phyloP scores from a whole-genome alignment of 2,888 invertebrate species.

The Chymomyza procnemis region DNA sequence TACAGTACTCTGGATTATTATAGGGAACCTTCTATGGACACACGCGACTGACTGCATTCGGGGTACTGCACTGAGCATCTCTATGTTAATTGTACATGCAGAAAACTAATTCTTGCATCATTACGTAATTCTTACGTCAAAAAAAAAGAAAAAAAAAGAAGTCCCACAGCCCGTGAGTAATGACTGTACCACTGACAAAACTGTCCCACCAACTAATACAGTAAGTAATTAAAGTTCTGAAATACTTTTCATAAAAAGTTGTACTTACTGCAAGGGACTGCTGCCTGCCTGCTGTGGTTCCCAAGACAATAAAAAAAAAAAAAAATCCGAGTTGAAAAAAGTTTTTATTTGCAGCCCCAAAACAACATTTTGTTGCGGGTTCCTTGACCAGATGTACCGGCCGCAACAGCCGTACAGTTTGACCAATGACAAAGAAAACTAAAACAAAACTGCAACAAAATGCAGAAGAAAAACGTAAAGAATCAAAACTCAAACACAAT shows the following conservation, averaged over 20 bases:
- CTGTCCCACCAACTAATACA: background rate
- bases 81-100: no score
- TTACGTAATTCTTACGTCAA: no score
- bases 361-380: background rate
- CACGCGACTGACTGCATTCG: no score
- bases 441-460: constrained; percentile 8
- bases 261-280: background rate
- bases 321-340: background rate
- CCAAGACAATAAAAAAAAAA: background rate
- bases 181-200: background rate
- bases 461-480: background rate
- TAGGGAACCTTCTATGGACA: no score
- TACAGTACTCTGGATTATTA: no score
- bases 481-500: constrained; percentile 13
- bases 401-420: no score
- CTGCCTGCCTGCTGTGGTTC: background rate
- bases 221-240: constrained; percentile 20
- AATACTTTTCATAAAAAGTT: background rate
- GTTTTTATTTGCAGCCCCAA: background rate
- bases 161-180: no score
- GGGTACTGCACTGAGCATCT: no score
- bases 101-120: no score
- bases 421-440: background rate
- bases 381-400: background rate
- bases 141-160: no score